Evolutionary conservation across 2,797 vertebrate species (phyloP), one percentile per base, ranked within the genome.

Genomic region (Neostethus bicornis): DNA sequence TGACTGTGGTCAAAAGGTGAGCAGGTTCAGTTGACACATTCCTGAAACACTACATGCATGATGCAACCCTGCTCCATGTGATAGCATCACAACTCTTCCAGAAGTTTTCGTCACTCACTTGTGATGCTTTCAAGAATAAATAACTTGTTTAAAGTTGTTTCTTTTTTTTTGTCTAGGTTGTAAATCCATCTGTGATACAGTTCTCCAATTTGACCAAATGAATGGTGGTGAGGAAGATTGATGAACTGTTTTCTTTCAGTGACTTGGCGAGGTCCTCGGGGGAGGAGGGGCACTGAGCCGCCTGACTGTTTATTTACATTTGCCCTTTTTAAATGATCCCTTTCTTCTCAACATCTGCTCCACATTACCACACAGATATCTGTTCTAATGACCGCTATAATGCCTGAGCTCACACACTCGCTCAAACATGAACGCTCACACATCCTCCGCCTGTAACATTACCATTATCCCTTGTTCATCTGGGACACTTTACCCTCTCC

Each of bases 291-390:
- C 21, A 74, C 82, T 56, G 20, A 75, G 83, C 85, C 64, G 86
- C 77, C 83, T 73, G 59, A 81, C 73, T 91, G 89, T 92, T 92
- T 93, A 92, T 91, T 92, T 93, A 91, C 87, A 87, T 92, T 89
- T 90, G 85, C 75, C 90, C 85, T 87, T 90, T 90, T 91, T 88
- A 91, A 91, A 91, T 86, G 88, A 90, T 90, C 83, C 76, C 84
- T 89, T 91, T 92, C 87, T 87, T 89, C 86, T 73, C 85, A 81
- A 90, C 92, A 93, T 92, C 89, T 93, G 90, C 85, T 91, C 83
- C 85, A 86, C 83, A 90, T 90, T 92, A 91, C 85, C 83, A 71
- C 85, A 89, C 87, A 85, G 84, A 90, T 90, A 89, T 89, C 89
- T 85, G 86, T 89, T 83, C 80, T 90, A 86, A 91, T 90, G 89